Evolutionary conservation across 2,797 vertebrate genomes (phyloP), one percentile per base, ranked within the genome.

Genomic region (Oophaga sylvatica): DNA sequence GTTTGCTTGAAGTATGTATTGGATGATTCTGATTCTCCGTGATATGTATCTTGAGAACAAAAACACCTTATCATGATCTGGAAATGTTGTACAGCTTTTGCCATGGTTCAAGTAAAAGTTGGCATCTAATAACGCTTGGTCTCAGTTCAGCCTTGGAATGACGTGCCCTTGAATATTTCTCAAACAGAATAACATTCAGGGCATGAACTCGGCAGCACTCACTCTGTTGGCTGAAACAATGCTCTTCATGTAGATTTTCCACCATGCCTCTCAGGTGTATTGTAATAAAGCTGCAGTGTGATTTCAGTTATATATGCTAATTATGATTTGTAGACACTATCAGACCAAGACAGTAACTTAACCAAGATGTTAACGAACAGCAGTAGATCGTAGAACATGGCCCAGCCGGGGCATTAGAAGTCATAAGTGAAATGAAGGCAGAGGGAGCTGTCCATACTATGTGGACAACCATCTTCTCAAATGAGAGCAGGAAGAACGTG

Each of bases 111-210:
- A 76, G 71, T 86, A 17, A 12, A 15, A 82, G 3, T 77, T 70
- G 41, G 5, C 41, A 87, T 67, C 87, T 89, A 87, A 20, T 78
- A 90, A 70, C 90, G 90, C 9, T 83, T 59, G 81, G 81, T 63
- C 86, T 83, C 91, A 78, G 75, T 16, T 90, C 90, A 87, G 87
- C 87, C 81, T 88, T 91, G 80, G 79, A 84, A 83, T 35, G 82
- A 81, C 84, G 91, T 92, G 83, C 22, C 88, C 77, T 90, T 92
- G 88, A 90, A 91, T 63, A 79, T 62, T 77, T 41, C 90, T 17
- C 89, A 87, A 91, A 87, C 86, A 92, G 81, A 83, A 67, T 63
- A 57, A 62, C 45, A 35, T 63, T 41, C 48, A 65, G 59, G 53
- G 22, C 73, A 29, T 22, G 57, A 81, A 53, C 68, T 65, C 56